Percentiles rank a stretch among this genome's conserved stretches.
Evolutionary conservation across 2,888 invertebrate species (phyloP).

Genomic region (Brenthis daphne): DNA sequence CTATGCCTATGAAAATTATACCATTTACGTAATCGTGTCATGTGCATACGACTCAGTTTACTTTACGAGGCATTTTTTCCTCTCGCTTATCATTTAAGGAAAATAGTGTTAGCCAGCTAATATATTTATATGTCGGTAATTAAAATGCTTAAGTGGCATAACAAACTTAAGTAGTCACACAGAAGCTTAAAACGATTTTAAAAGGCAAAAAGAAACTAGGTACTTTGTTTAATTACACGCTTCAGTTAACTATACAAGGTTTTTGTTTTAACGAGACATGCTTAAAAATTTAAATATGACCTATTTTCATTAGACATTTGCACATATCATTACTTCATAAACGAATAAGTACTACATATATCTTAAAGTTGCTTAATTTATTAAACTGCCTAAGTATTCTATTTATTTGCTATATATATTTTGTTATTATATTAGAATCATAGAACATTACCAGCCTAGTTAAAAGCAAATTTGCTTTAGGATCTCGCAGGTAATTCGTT

Average conservation of each 20-base stretch:
- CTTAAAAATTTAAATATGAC: conserved; percentile 34
- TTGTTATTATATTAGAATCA: background rate
- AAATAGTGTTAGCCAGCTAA: conserved; percentile 44
- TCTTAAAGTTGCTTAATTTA: background rate
- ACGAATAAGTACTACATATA: background rate
- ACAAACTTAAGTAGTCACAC: conserved; percentile 32
- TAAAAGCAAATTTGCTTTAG: conserved; percentile 38
- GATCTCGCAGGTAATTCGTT: conserved; percentile 47
- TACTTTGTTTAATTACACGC: conserved; percentile 45
- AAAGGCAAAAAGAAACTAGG: conserved; percentile 34
- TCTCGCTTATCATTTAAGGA: conserved; percentile 58
- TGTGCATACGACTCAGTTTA: conserved; percentile 19
- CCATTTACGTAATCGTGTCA: conserved; percentile 28
- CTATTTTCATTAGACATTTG: conserved; percentile 19
- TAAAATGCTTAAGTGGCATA: conserved; percentile 37
- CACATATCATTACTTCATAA: conserved; percentile 5
- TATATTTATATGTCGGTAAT: conserved; percentile 36
- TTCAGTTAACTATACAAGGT: conserved; percentile 47
- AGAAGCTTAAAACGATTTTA: conserved; percentile 35
- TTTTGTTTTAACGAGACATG: conserved; percentile 54
- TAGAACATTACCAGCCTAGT: background rate
- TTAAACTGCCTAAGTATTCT: background rate
- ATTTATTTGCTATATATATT: no score
- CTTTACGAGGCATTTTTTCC: conserved; percentile 49
- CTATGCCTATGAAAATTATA: conserved; percentile 21